Evolutionary conservation across 2,888 invertebrate species (phyloP), one percentile per base, ranked within the genome.

Genomic region (Macrosoma leucophasiata): DNA sequence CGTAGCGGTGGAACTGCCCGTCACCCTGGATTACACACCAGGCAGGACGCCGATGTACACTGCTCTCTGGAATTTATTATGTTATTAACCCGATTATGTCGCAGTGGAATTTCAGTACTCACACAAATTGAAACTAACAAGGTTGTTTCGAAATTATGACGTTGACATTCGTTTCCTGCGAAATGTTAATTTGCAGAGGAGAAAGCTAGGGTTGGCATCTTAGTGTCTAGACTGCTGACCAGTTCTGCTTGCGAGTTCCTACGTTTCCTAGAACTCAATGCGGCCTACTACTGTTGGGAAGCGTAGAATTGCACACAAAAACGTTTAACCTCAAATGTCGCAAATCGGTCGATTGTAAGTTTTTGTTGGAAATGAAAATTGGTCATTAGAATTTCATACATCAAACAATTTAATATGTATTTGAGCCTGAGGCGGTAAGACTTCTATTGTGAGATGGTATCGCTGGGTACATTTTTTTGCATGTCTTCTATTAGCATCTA

Each of bases 11-110:
- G 54, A 39, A 36, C 47, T 46, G 50, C 55, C 46, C 56, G 70
- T 66, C 73, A 49, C 36, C 48, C 58, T 49, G 61, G 63, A 65
- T 70, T 65, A 67, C 55, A 41, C 41, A 50, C 57, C 50, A 48
- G 41, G 52, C 50, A 52, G 48, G 52, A 60, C 54, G 47, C 45
- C 54, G 54, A 50, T 29, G 49, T 43, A 43, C 35, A n/a, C 28
- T 20, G 36, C 43, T 38, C 27, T 35, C 42, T 52, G 40, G 47
- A 55, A 51, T 51, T 46, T 43, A 44, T 48, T 39, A 42, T 31
- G 36, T 47, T 52, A 47, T 52, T 52, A 49, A 58, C 52, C 55
- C 40, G 50, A 52, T 55, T 55, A 48, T 47, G 50, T 55, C 48
- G 37, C 35, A 41, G 37, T 31, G 45, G 38, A 34, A 40, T 46